A percentile compares a stretch with the other conserved stretches of the same genome.
Evolutionary conservation across 2,113 vertebrate genomes (phyloP).

Genomic region (Amazona vittata): DNA sequence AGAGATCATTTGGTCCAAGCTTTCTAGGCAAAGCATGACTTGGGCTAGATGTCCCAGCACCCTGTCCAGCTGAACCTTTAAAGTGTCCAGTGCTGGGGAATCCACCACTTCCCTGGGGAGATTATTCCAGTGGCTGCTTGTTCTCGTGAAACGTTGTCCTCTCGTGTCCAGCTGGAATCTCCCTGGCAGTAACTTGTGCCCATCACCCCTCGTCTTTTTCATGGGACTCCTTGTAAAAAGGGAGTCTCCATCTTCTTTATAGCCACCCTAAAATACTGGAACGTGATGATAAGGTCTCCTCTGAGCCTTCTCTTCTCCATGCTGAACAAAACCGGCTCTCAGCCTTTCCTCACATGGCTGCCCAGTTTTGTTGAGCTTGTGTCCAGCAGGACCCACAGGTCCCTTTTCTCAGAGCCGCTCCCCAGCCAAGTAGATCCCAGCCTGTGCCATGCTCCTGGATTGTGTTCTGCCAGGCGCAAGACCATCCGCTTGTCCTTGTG

Average conservation of each 20-base stretch:
- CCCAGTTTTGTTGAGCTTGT: background rate
- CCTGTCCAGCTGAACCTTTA: background rate
- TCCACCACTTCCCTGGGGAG: background rate
- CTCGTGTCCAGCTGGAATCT: background rate
- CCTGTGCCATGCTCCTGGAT: background rate
- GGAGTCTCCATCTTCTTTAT: background rate
- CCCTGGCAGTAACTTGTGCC: background rate
- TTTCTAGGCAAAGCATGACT: background rate
- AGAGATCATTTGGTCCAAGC: background rate
- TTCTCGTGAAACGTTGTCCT: background rate
- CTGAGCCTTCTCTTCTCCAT: background rate
- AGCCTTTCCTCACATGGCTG: background rate
- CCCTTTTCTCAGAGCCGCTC: background rate
- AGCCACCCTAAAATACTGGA: background rate
- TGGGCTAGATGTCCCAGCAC: background rate
- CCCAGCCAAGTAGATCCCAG: background rate
- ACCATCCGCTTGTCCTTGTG: background rate
- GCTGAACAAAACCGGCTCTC: background rate
- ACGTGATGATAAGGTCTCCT: background rate
- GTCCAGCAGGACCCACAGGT: background rate
- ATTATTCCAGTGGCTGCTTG: background rate
- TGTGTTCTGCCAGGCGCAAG: background rate
- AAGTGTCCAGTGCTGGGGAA: background rate
- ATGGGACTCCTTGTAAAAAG: background rate
- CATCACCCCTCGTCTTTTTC: background rate